Evolutionary conservation across 2,797 vertebrate genomes (phyloP).

Genomic region (Austrolebias charrua): DNA sequence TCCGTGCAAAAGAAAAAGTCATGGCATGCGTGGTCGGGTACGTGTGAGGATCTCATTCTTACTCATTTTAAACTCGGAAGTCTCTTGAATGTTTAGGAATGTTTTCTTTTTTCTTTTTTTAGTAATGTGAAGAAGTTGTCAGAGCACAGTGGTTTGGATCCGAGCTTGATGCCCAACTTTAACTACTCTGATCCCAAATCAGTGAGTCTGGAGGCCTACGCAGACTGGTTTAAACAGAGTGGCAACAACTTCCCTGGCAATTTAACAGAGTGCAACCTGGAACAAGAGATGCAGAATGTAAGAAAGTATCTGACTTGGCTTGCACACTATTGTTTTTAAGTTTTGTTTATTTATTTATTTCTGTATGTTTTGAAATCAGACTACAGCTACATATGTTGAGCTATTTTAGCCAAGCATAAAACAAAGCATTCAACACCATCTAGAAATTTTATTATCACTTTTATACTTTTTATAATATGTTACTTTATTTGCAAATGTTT

Average conservation of each 20-base stretch:
- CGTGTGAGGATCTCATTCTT: slow-evolving; percentile 1
- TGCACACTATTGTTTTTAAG: too few relatives aligned
- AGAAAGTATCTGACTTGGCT: neutral
- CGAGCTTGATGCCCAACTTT: slow-evolving; percentile 14
- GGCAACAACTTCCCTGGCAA: slow-evolving; percentile 29
- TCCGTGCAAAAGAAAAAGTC: slow-evolving; percentile 74
- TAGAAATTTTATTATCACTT: too few relatives aligned
- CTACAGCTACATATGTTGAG: too few relatives aligned
- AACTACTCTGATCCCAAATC: slow-evolving; percentile 51
- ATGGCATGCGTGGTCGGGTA: slow-evolving; percentile 68
- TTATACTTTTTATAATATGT: too few relatives aligned
- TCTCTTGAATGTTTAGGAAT: neutral
- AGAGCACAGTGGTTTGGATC: neutral
- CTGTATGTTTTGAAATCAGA: too few relatives aligned
- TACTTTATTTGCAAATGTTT: too few relatives aligned
- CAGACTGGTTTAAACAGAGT: slow-evolving; percentile 55
- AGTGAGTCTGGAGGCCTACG: slow-evolving; percentile 61
- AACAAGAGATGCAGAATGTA: slow-evolving; percentile 77
- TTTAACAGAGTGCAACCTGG: slow-evolving; percentile 70
- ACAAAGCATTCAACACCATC: too few relatives aligned
- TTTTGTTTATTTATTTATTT: too few relatives aligned
- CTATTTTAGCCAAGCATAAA: too few relatives aligned
- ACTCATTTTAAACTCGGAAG: neutral
- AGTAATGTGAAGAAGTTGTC: slow-evolving; percentile 65
- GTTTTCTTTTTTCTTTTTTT: slow-evolving; percentile 7